These are phyloP conservation scores for Pyxicephalus adspersus DNA, from an alignment of 2,113 vertebrate species.

Conservation along the genomic window DNA sequence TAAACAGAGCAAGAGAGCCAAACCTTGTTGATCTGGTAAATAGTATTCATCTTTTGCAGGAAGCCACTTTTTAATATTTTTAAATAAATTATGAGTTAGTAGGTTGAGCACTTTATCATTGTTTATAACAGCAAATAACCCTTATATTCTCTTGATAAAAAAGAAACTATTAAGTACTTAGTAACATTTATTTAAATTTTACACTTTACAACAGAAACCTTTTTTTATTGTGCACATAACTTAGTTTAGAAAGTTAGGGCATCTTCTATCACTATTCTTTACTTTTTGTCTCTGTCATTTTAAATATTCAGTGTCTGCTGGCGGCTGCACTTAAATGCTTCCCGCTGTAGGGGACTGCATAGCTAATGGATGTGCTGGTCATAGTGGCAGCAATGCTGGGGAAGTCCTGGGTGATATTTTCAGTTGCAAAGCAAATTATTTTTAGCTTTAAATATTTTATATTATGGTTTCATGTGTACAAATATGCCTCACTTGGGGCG, in stretches of 20 bases:
- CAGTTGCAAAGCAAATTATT: neutral
- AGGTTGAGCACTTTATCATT: too few species aligned
- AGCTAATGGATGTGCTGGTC: constrained; percentile 4
- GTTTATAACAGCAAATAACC: too few species aligned
- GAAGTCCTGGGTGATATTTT: neutral
- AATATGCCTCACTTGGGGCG: constrained; percentile 11
- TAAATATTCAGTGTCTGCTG: neutral
- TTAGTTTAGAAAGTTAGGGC: too few species aligned
- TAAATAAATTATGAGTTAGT: too few species aligned
- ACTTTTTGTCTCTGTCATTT: neutral
- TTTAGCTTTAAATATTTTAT: constrained; percentile 43
- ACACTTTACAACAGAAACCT: neutral
- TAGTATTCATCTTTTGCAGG: too few species aligned
- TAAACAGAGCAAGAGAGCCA: too few species aligned
- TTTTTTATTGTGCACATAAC: neutral
- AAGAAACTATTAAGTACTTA: too few species aligned
- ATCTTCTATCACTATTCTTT: neutral
- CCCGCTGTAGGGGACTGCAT: neutral
- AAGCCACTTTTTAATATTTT: too few species aligned
- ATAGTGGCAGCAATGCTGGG: neutral
- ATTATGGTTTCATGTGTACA: constrained; percentile 3
- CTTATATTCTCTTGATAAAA: too few species aligned
- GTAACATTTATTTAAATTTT: too few species aligned
- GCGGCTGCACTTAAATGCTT: neutral
- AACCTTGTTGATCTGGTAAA: too few species aligned